Conservation (phyloP, 2,797 vertebrate species). For the Moxostoma hubbsi region DNA sequence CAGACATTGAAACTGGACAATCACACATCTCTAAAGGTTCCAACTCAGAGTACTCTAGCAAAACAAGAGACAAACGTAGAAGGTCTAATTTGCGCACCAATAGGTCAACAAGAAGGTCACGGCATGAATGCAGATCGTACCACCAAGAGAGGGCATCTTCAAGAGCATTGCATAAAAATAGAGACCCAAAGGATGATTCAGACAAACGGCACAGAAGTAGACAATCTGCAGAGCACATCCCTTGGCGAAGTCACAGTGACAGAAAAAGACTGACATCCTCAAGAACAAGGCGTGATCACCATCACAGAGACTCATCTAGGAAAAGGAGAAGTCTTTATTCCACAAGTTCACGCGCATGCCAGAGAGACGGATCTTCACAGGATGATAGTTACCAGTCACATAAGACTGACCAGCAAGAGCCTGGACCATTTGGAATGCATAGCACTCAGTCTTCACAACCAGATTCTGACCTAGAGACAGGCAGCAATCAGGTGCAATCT, state of each 20-base stretch:
- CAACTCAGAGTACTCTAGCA: slow-evolving; percentile 18
- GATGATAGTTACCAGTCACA: slow-evolving; percentile 70
- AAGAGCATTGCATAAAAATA: slow-evolving; percentile 52
- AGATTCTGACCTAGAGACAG: background rate
- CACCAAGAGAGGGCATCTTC: slow-evolving; percentile 28
- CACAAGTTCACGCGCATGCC: slow-evolving; percentile 18
- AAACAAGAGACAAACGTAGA: background rate
- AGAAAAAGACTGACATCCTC: slow-evolving; percentile 23
- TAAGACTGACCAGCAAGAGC: slow-evolving; percentile 67
- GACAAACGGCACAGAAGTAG: slow-evolving; percentile 61
- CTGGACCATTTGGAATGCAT: slow-evolving; percentile 37
- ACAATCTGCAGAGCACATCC: slow-evolving; percentile 66
- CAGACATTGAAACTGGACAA: slow-evolving; percentile 5
- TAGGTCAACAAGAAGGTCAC: slow-evolving; percentile 15
- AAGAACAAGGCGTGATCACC: slow-evolving; percentile 32
- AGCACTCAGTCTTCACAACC: background rate
- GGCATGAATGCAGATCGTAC: slow-evolving; percentile 35
- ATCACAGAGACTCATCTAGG: slow-evolving; percentile 35
- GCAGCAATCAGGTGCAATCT: background rate
- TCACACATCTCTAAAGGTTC: slow-evolving; percentile 7
- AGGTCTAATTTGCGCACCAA: slow-evolving; percentile 9
- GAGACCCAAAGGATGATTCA: slow-evolving; percentile 12
- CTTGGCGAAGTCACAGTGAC: slow-evolving; percentile 60
- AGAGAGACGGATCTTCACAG: slow-evolving; percentile 68
- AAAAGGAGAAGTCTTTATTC: slow-evolving; percentile 56